A percentile compares a stretch with the other conserved stretches of the same genome.
Evolutionary conservation across 1,140 invertebrate species (phyloP).

Genomic region (Leucophenga varia): DNA sequence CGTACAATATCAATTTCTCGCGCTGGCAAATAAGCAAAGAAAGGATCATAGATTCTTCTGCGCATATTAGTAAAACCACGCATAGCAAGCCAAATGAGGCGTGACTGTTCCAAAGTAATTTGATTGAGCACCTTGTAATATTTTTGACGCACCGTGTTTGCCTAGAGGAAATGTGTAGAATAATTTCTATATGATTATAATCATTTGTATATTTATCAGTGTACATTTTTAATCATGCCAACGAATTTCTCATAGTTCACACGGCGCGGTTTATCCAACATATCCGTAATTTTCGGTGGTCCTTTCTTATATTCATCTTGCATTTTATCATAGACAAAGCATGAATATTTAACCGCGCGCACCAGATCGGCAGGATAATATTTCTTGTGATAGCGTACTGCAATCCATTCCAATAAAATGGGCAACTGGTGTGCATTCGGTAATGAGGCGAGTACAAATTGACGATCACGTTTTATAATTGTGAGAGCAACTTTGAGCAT

Average conservation of each 20-base stretch:
- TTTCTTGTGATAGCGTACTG: constrained; percentile 32
- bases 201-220: no score
- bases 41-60: no score
- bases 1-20: constrained; percentile 21
- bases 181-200: no score
- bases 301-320: no score
- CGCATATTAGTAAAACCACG: constrained; percentile 23
- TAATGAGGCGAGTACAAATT: constrained; percentile 41
- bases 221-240: no score
- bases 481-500: constrained; percentile 31
- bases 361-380: constrained; percentile 18
- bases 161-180: no score
- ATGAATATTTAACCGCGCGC: background rate
- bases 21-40: constrained; percentile 44
- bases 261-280: no score
- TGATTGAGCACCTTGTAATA: constrained; percentile 17
- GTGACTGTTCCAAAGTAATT: constrained; percentile 16
- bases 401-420: constrained; percentile 35
- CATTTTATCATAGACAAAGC: constrained; percentile 2
- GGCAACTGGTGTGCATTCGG: constrained; percentile 42
- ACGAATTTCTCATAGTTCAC: no score
- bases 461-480: constrained; percentile 18
- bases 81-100: constrained; percentile 28
- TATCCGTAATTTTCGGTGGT: no score
- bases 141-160: no score